Percentiles rank a stretch among this genome's conserved stretches.
Evolutionary conservation across 2,113 vertebrate genomes (phyloP).

Genomic region (Gobius niger): DNA sequence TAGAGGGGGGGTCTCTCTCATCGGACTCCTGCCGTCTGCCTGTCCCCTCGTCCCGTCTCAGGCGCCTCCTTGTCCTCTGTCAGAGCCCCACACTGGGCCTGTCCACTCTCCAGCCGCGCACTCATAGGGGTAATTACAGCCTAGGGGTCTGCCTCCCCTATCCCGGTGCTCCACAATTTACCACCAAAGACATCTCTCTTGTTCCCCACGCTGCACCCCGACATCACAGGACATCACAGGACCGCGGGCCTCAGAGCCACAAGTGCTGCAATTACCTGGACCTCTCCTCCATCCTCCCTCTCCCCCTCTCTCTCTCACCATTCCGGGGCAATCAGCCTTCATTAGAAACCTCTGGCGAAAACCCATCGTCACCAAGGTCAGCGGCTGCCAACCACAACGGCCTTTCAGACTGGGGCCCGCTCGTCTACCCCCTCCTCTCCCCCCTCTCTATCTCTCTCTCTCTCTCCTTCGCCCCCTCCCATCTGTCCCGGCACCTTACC

Average conservation of each 20-base stretch:
- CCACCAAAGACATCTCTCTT: conserved; percentile 76
- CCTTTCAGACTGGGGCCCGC: conserved; percentile 59
- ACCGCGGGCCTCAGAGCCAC: conserved; percentile 74
- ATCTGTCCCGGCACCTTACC: conserved; percentile 37
- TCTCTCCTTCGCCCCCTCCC: conserved; percentile 11
- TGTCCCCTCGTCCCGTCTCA: conserved; percentile 32
- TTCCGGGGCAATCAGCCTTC: conserved; percentile 80
- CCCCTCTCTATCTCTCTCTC: too few species aligned
- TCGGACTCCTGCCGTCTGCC: conserved; percentile 60
- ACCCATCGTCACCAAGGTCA: conserved; percentile 79
- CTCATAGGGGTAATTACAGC: conserved; percentile 76
- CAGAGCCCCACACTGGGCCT: conserved; percentile 65
- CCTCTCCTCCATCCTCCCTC: conserved; percentile 65
- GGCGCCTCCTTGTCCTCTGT: conserved; percentile 67
- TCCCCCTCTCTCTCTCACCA: conserved; percentile 55
- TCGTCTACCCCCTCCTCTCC: conserved; percentile 59
- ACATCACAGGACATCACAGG: conserved; percentile 65
- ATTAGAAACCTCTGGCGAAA: conserved; percentile 79
- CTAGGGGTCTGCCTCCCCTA: conserved; percentile 62
- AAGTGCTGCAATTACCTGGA: conserved; percentile 81
- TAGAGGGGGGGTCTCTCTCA: conserved; percentile 31
- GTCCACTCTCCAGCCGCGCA: conserved; percentile 69
- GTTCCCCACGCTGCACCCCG: conserved; percentile 66
- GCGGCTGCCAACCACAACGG: conserved; percentile 68
- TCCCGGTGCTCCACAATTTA: conserved; percentile 74